Evolutionary conservation across 2,888 invertebrate species (phyloP), one percentile per base, ranked within the genome.

Genomic region (Athripsodes cinereus): DNA sequence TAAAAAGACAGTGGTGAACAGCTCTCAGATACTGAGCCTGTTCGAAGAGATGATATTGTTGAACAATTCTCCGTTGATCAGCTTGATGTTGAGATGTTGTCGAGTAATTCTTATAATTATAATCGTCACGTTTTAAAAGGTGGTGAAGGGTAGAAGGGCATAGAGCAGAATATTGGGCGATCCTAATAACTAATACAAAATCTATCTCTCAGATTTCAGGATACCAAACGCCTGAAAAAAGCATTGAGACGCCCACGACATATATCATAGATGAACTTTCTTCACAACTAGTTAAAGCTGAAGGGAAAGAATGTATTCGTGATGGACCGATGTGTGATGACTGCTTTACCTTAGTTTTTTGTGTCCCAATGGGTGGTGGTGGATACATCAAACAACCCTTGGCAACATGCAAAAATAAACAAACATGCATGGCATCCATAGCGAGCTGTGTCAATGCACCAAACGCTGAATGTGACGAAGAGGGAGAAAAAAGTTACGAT

Each of bases 381-480:
- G 26, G 26, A 26, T 26, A 6, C 10, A 6, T 26, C 10, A 10
- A 26, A 10, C 26, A 26, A 26, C 26, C 26, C 5, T 26, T 26
- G 26, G 10, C 5, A 6, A 26, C 26, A 26, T 26, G 26, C 26
- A 26, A 10, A 6, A 10, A 26, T 6, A 26, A 26, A 10, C 26
- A 26, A 40, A 59, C 63, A 2, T 63, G 63, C 22, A 16, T 52
- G 5, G 19, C 5, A 11, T n/a, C 52, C 2, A 57, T 35, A 1
- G 54, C 52, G 8, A 3, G 16, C 0, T 63, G 63, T 52, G 52
- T 54, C 2, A 11, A 46, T 2, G 53, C 11, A 11, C 54, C 51
- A 5, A 61, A 63, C 19, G 35, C 52, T 2, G 55, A 59, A 2
- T 63, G 63, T 18, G 6, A 5, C 6, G 47, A 3, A 47, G 21